Conservation (phyloP, 2,888 invertebrate genomes). For the Thysanoteuthis rhombus region DNA sequence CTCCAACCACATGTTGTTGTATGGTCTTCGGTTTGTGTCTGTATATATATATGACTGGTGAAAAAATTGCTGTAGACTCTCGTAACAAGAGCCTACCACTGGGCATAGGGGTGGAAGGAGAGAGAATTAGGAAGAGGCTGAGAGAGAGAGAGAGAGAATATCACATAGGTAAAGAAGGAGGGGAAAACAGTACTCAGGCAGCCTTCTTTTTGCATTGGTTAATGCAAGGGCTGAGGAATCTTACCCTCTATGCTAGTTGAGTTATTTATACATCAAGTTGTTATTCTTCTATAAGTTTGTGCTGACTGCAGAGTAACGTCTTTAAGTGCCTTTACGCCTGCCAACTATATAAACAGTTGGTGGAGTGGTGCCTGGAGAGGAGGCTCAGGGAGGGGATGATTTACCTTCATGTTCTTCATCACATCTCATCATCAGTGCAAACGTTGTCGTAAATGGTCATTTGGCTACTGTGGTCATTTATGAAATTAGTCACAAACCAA, state of each 20-base stretch:
- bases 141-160: not conserved
- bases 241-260: not conserved
- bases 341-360: not conserved
- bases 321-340: not conserved
- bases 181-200: not conserved
- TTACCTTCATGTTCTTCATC: slow-evolving; percentile 15
- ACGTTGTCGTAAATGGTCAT: too few relatives aligned
- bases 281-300: slow-evolving; percentile 15
- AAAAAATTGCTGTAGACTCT: not conserved
- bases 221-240: slow-evolving; percentile 28
- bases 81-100: slow-evolving; percentile 12
- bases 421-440: not conserved
- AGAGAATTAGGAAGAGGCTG: not conserved
- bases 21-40: not conserved
- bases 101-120: not conserved
- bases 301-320: not conserved
- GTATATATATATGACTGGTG: not conserved
- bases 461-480: too few relatives aligned
- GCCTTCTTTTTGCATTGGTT: slow-evolving; percentile 24
- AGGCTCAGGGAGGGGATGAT: slow-evolving; percentile 20
- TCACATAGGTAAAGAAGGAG: not conserved
- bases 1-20: not conserved
- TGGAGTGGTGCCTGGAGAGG: slow-evolving; percentile 16
- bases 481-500: not conserved
- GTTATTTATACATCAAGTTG: slow-evolving; percentile 26